Conservation (phyloP, 2,888 invertebrate species). For the Lasioglossum leucozonium region DNA sequence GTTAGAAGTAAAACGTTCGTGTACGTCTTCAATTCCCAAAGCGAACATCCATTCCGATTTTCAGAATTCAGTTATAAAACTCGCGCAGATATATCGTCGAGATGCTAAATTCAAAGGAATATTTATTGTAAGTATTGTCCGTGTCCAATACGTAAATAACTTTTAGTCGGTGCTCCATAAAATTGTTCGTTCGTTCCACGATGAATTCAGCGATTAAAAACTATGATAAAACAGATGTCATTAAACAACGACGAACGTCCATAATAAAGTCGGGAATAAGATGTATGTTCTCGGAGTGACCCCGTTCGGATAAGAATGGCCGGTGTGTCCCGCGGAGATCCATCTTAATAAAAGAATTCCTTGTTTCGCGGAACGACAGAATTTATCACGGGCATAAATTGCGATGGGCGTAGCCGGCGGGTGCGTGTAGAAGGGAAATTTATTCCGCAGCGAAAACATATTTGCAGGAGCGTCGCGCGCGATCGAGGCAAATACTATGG, state of each 20-base stretch:
- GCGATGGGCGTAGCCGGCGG: background rate
- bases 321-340: background rate
- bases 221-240: background rate
- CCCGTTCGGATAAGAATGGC: background rate
- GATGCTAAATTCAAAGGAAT: background rate
- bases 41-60: no score
- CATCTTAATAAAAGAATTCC: slow-evolving; percentile 10
- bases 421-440: slow-evolving; percentile 7
- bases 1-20: no score
- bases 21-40: background rate
- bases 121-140: background rate
- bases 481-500: slow-evolving; percentile 40
- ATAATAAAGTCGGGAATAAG: background rate
- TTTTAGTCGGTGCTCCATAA: background rate
- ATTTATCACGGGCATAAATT: slow-evolving; percentile 13
- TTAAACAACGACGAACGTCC: background rate
- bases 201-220: background rate
- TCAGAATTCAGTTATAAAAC: background rate
- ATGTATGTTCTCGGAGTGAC: background rate
- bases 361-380: slow-evolving; percentile 14
- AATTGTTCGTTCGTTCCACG: background rate
- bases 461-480: slow-evolving; percentile 23
- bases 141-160: background rate
- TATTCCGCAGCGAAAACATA: background rate
- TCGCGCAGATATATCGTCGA: background rate